Base-by-base conservation (phyloP, 2,888 invertebrate species). In the Ceraclea dissimilis region DNA sequence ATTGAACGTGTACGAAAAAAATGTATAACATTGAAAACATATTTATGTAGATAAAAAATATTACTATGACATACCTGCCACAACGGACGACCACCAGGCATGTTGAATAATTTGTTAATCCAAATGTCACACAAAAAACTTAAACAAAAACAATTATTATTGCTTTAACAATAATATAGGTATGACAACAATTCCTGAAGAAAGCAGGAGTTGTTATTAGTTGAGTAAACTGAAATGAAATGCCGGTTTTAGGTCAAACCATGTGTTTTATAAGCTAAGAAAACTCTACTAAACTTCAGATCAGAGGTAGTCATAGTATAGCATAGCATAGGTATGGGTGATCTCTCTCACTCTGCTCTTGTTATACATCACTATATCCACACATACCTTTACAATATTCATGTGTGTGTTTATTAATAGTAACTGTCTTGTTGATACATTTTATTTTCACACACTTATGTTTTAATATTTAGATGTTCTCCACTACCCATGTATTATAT, bases 81-180 rank as follows among this genome's bases (percentile, higher is more conserved):
- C 71, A 86, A 76, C 63, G 85, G 85, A 79, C 85, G 85, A 79
- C 85, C n/a, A n/a, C n/a, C 85, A 73, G 86, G 85, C 85, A 86
- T 86, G 73, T 74, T 16, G 21, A 22, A 26, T 18, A 20, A 6
- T 20, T 20, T 17, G 47, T 47, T 26, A 26, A 49, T 22, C 13
- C 49, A 13, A 34, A 13, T 20, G 54, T 47, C 57, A 52, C 53
- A n/a, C 31, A 31, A 31, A 39, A 39, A 39, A 39, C 26, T 57
- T 54, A 19, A 53, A 50, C 31, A 46, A 44, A 50, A n/a, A n/a
- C n/a, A n/a, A n/a, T n/a, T n/a, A n/a, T n/a, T n/a, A n/a, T n/a
- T n/a, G n/a, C n/a, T n/a, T n/a, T n/a, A n/a, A 18, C 39, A 46
- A 31, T 26, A 20, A 20, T 33, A 10, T n/a, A n/a, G n/a, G n/a